These are phyloP conservation scores for Argyresthia albistria DNA, from an alignment of 2,888 invertebrate species.

Conservation along the genomic window DNA sequence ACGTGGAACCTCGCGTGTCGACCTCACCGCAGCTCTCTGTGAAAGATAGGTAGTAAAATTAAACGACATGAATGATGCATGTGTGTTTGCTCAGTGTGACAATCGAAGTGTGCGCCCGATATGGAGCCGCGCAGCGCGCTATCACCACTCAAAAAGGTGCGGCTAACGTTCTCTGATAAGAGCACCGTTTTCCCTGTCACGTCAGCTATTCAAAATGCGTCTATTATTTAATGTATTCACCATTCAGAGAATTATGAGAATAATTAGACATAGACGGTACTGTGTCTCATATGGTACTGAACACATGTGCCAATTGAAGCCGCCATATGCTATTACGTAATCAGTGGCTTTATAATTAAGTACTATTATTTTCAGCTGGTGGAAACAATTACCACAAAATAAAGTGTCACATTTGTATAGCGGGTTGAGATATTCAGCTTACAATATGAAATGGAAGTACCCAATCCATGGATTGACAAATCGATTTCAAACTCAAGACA, in stretches of 20 bases:
- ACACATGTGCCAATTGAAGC: slow-evolving; percentile 46
- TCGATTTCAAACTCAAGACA: not conserved
- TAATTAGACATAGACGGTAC: slow-evolving; percentile 24
- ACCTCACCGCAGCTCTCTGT: not conserved
- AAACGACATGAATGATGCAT: slow-evolving; percentile 11
- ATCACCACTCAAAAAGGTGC: slow-evolving; percentile 65
- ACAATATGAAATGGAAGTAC: not conserved
- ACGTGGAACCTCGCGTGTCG: slow-evolving; percentile 39
- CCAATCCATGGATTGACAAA: not conserved
- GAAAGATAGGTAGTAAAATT: slow-evolving; percentile 5
- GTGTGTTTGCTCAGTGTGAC: slow-evolving; percentile 44
- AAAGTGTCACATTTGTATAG: no score
- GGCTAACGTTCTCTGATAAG: slow-evolving; percentile 65
- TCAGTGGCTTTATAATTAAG: slow-evolving; percentile 15
- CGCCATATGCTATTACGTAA: slow-evolving; percentile 62
- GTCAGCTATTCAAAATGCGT: slow-evolving; percentile 46
- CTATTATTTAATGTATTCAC: slow-evolving; percentile 34
- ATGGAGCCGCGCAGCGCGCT: slow-evolving; percentile 44
- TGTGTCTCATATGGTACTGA: slow-evolving; percentile 25
- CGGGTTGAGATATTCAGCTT: no score
- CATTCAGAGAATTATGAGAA: slow-evolving; percentile 31
- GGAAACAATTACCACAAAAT: not conserved
- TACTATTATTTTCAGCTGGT: slow-evolving; percentile 1
- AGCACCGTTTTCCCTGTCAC: slow-evolving; percentile 59
- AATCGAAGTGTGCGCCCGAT: slow-evolving; percentile 38